Evolutionary conservation across 2,888 invertebrate species (phyloP).

Genomic region (Paralinhomoeus sp.): DNA sequence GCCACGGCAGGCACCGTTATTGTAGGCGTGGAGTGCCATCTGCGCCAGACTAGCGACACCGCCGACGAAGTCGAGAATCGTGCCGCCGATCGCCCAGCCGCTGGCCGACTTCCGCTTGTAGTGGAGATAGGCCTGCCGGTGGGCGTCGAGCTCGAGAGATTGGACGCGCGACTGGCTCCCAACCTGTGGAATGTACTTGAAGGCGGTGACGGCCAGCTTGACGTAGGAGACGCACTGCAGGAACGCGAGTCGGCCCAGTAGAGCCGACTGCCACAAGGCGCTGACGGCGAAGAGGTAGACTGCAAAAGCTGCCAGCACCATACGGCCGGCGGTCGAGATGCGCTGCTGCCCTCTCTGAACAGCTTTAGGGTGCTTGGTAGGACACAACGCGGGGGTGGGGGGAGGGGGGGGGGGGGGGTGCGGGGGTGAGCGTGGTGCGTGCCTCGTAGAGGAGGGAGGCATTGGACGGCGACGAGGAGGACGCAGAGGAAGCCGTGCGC

Average conservation of each 20-base stretch:
- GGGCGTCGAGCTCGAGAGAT: no score
- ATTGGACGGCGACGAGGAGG: constrained; percentile 57
- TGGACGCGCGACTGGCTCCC: no score
- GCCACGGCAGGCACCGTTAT: neutral
- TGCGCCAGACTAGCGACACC: constrained; percentile 77
- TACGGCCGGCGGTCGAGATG: constrained; percentile 49
- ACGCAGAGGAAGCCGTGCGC: constrained; percentile 73
- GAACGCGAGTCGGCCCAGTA: constrained; percentile 66
- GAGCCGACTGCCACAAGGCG: constrained; percentile 20
- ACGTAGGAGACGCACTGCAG: constrained; percentile 84
- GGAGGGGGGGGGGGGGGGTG: no score
- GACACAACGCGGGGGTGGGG: no score
- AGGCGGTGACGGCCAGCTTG: constrained; percentile 74
- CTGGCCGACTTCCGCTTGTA: constrained; percentile 78
- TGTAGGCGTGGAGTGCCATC: constrained; percentile 42
- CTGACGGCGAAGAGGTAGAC: constrained; percentile 32
- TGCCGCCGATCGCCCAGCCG: constrained; percentile 96
- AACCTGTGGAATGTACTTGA: constrained; percentile 94
- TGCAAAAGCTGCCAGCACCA: constrained; percentile 40
- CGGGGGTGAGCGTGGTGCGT: no score
- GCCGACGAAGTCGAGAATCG: constrained; percentile 82
- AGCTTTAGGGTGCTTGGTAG: no score
- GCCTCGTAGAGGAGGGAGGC: constrained; percentile 26
- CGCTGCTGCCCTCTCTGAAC: constrained; percentile 21
- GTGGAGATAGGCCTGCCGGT: constrained; percentile 65